These are phyloP conservation scores for Philotrypesis tridentata DNA, from an alignment of 1,140 invertebrate species.

Conservation along the genomic window DNA sequence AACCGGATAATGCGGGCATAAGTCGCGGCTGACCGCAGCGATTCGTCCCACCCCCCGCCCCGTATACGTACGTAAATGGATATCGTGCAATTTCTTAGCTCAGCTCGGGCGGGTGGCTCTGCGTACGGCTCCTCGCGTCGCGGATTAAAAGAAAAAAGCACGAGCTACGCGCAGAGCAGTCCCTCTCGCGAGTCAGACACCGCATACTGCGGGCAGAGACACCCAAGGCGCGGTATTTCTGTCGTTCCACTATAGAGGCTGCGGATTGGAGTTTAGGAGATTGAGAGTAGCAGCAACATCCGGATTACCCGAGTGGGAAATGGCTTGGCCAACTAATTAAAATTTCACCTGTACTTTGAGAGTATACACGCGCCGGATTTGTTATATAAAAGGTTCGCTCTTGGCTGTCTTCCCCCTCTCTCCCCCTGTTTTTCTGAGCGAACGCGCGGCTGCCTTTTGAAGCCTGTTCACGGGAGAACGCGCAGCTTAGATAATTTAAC, in stretches of 20 bases:
- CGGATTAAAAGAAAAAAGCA: too few species aligned
- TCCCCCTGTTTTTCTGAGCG: neutral
- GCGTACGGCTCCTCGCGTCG: too few species aligned
- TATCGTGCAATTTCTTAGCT: too few species aligned
- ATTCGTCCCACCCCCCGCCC: too few species aligned
- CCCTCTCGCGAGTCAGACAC: too few species aligned
- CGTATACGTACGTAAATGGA: too few species aligned
- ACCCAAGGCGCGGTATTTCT: too few species aligned
- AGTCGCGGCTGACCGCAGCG: neutral
- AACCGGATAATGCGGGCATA: neutral
- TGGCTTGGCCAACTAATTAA: conserved; percentile 45
- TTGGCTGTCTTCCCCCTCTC: neutral
- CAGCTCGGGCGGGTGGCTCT: too few species aligned
- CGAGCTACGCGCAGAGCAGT: too few species aligned
- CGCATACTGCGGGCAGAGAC: too few species aligned
- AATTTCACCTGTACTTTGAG: conserved; percentile 39
- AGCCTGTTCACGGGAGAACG: neutral
- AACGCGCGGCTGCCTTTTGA: neutral
- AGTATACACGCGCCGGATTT: neutral
- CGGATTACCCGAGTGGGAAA: conserved; percentile 20
- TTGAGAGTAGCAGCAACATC: neutral
- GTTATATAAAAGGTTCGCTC: neutral
- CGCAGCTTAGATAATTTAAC: conserved; percentile 21
- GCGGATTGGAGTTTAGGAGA: too few species aligned
- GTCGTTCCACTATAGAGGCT: neutral